A percentile compares a stretch with the other conserved stretches of the same genome.
Evolutionary conservation across 2,113 vertebrate genomes (phyloP).

Genomic region (Oncorhynchus gorbuscha): DNA sequence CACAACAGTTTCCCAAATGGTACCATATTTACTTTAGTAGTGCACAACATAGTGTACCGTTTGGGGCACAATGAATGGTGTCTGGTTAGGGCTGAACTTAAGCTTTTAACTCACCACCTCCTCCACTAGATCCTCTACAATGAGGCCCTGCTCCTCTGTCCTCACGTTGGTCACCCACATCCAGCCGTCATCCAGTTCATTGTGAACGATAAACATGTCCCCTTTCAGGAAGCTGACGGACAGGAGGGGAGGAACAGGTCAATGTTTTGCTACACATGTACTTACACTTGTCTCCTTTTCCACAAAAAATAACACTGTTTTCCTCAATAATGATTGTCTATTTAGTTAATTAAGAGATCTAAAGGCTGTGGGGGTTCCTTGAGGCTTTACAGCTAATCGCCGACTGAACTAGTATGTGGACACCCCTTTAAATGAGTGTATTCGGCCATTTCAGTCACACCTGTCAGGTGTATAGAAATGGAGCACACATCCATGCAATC

Average conservation of each 20-base stretch:
- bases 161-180: slow-evolving; percentile 98
- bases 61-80: not conserved
- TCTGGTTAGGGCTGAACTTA: not conserved
- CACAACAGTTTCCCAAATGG: too few species aligned
- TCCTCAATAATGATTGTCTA: not conserved
- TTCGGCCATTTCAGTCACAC: too few species aligned
- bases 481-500: too few species aligned
- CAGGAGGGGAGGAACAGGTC: not conserved
- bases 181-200: slow-evolving; percentile 98
- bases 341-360: too few species aligned
- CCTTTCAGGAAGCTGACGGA: slow-evolving; percentile 92
- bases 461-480: too few species aligned
- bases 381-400: not conserved
- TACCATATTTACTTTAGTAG: too few species aligned
- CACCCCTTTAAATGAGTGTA: too few species aligned
- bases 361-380: too few species aligned
- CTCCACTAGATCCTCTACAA: slow-evolving; percentile 95
- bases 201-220: slow-evolving; percentile 99
- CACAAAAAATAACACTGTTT: not conserved
- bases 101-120: slow-evolving; percentile 87
- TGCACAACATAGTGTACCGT: too few species aligned
- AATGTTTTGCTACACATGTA: not conserved
- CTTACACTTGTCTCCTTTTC: not conserved
- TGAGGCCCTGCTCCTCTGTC: slow-evolving; percentile 96
- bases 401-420: not conserved